phyloP scores from a whole-genome alignment of 2,797 vertebrate species.

The Hoplostethus atlanticus region DNA sequence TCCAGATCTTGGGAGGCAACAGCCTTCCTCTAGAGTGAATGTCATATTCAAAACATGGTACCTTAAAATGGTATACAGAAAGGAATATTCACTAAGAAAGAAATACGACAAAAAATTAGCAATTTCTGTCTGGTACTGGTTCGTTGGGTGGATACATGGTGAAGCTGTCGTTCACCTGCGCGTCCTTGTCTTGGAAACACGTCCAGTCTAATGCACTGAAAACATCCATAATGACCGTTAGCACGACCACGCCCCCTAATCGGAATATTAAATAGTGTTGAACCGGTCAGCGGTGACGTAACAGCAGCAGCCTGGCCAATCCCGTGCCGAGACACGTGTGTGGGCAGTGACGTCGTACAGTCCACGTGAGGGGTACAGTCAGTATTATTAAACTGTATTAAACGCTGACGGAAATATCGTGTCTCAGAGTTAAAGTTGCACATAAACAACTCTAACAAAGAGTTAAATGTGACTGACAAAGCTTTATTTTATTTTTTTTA shows the following conservation, averaged over 20 bases:
- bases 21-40: conserved; percentile 8
- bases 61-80: no score
- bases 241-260: conserved; percentile 38
- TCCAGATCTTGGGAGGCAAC: conserved; percentile 1
- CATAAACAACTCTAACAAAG: no score
- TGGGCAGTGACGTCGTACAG: conserved; percentile 33
- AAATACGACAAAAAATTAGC: background rate
- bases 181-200: conserved; percentile 6
- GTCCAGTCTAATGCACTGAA: conserved; percentile 3
- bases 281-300: conserved; percentile 49
- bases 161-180: background rate
- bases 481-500: no score
- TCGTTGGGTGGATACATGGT: background rate
- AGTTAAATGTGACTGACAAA: no score
- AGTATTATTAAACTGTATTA: background rate
- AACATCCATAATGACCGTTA: conserved; percentile 47
- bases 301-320: conserved; percentile 38
- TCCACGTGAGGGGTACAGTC: conserved; percentile 54
- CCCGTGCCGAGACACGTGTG: conserved; percentile 69
- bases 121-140: no score
- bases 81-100: background rate
- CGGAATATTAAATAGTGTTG: conserved; percentile 35
- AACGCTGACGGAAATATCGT: background rate
- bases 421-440: no score
- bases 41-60: no score